Conservation (phyloP, 2,797 vertebrate species). For the Falco peregrinus region DNA sequence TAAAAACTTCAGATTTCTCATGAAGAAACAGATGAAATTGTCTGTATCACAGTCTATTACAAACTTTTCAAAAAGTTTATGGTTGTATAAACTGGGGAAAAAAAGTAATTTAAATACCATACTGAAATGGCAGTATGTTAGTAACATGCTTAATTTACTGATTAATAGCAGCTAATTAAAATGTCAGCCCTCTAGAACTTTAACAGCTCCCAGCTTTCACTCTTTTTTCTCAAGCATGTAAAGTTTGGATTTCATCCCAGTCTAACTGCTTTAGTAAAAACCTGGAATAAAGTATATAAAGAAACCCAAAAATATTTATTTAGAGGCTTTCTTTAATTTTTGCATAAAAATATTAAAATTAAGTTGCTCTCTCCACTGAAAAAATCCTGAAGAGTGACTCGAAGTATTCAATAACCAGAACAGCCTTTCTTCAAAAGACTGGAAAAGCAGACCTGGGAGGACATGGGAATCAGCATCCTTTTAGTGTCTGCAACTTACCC, state of each 20-base stretch:
- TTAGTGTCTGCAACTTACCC: background rate
- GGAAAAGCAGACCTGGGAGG: background rate
- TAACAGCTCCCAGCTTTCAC: background rate
- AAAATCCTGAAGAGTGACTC: background rate
- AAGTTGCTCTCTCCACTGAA: background rate
- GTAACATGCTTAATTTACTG: background rate
- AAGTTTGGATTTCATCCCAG: background rate
- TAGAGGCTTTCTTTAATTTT: background rate
- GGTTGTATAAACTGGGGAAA: background rate
- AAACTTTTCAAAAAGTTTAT: background rate
- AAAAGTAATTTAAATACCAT: background rate
- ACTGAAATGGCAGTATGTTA: background rate
- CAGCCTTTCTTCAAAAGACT: background rate
- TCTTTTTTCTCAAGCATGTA: background rate
- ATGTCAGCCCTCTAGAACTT: background rate
- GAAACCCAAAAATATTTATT: background rate
- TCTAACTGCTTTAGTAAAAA: background rate
- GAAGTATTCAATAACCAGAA: background rate
- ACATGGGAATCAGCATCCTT: background rate
- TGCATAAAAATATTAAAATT: background rate
- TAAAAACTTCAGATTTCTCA: background rate
- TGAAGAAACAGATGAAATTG: background rate
- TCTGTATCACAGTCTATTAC: background rate
- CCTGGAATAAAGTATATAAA: background rate
- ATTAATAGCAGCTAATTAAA: constrained; percentile 7